Percentiles rank a stretch among this genome's conserved stretches.
Conservation (phyloP, 2,113 vertebrate genomes). For the Actenoides hombroni region DNA sequence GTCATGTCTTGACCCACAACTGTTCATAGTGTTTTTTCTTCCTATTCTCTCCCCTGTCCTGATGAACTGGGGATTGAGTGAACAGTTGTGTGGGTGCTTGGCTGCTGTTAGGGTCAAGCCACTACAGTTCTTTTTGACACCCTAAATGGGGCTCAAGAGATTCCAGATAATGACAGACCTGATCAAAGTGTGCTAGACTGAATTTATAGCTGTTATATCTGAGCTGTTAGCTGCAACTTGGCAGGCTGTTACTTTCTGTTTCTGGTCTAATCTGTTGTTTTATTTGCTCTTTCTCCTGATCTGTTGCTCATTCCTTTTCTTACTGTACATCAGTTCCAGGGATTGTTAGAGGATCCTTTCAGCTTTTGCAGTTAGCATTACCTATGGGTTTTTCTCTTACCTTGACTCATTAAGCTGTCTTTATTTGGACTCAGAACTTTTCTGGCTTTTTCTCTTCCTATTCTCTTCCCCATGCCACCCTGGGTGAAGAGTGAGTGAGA, state of each 20-base stretch:
- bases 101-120: neutral
- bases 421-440: neutral
- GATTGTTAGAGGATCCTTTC: neutral
- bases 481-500: neutral
- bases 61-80: neutral
- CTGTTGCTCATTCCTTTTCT: neutral
- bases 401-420: neutral
- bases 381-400: neutral
- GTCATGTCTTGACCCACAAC: neutral
- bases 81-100: neutral
- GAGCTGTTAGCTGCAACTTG: neutral
- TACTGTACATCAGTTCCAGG: neutral
- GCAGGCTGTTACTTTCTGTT: neutral
- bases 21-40: neutral
- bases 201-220: neutral
- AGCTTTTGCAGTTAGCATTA: neutral
- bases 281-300: neutral
- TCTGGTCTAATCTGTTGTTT: neutral
- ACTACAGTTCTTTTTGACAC: neutral
- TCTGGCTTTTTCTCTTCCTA: neutral
- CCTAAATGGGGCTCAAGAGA: neutral
- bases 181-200: neutral
- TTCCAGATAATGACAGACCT: neutral
- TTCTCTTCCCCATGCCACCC: neutral
- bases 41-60: accelerated